Evolutionary conservation across 2,888 invertebrate species (phyloP), one percentile per base, ranked within the genome.

Genomic region (Phyllotreta striolata): DNA sequence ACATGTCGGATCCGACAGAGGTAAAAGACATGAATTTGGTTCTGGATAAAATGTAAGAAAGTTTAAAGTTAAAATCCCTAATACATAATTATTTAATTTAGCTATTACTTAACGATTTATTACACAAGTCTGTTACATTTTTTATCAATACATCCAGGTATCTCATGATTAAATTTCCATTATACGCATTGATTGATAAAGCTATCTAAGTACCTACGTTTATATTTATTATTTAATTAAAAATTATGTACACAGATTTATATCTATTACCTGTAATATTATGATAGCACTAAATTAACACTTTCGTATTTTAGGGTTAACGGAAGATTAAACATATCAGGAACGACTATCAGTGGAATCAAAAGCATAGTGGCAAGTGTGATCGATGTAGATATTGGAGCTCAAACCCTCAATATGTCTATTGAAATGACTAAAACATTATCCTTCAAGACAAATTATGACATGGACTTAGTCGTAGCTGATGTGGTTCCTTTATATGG

Each of bases 261-360:
- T 24, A 4, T 24, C 24, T 24, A 24, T 24, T 24, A 24, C 1
- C 4, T 24, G 2, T 24, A 24, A 24, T 24, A 24, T 24, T 24
- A 44, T 44, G 7, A 44, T 5, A 44, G 1, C 14, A 1, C 3
- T 44, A 44, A 13, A 7, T 5, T 49, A n/a, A 39, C 39, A 13
- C 49, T 37, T 43, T 59, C 39, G 47, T 57, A 9, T 65, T 64
- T 51, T 54, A 70, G 70, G 43, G n/a, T n/a, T n/a, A n/a, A n/a
- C n/a, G 70, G 70, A n/a, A 40, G 46, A 6, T 41, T 51, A 6
- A 55, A 56, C 7, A 1, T 68, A 4, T 49, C 57, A 8, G 58
- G 62, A 9, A 43, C 67, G 3, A 12, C 14, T 8, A 41, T 69
- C 24, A 39, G n/a, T 34, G 70, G 70, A 12, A n/a, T 67, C 6